Evolutionary conservation across 2,797 vertebrate genomes (phyloP).

Genomic region (Artibeus lituratus): DNA sequence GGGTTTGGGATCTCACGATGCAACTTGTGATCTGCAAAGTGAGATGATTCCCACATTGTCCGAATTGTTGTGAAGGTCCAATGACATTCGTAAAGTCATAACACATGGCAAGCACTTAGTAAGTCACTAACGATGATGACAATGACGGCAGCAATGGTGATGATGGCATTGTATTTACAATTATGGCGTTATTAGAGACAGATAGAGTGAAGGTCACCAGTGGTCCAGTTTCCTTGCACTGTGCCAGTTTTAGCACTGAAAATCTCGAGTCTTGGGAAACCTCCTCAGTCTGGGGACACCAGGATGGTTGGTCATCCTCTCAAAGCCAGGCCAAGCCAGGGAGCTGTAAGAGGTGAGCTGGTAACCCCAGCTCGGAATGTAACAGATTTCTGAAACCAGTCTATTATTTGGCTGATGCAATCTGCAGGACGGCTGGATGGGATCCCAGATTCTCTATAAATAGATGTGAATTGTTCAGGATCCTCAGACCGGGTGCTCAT

Average conservation of each 20-base stretch:
- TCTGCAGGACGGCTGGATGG: constrained; percentile 39
- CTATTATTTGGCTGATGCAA: constrained; percentile 38
- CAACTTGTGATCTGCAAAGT: neutral
- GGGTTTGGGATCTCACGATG: neutral
- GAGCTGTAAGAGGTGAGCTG: neutral
- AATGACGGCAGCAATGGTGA: rapidly evolving
- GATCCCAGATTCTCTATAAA: constrained; percentile 64
- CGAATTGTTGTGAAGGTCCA: neutral
- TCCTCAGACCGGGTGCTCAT: neutral
- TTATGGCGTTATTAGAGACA: neutral
- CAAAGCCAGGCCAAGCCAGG: neutral
- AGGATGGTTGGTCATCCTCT: no score
- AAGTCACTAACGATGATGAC: neutral
- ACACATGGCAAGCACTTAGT: no score
- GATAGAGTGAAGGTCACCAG: neutral
- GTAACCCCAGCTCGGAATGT: neutral
- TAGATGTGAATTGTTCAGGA: constrained; percentile 57
- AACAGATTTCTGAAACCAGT: neutral
- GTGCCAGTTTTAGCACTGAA: neutral
- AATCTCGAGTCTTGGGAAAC: neutral
- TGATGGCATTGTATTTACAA: neutral
- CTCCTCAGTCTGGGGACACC: neutral
- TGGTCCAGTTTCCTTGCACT: neutral
- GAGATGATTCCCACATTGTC: neutral
- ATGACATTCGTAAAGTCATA: neutral